Conservation (phyloP, 2,113 vertebrate species). For the Chaetops frenatus region DNA sequence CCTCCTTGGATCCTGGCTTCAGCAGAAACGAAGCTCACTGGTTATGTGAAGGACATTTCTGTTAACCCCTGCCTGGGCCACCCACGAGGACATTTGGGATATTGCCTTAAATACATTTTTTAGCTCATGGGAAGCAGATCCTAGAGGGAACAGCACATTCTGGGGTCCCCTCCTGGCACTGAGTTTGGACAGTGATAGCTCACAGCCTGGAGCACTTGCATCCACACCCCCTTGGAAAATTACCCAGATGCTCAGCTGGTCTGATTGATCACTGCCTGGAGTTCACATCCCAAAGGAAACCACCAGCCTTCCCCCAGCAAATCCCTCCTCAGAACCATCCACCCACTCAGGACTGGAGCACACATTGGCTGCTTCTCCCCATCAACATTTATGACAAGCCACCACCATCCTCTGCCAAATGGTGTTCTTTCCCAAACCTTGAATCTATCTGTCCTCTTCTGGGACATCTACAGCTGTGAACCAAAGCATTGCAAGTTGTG, state of each 20-base stretch:
- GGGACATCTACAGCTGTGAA: not conserved
- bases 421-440: not conserved
- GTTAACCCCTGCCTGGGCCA: not conserved
- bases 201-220: not conserved
- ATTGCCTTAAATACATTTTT: not conserved
- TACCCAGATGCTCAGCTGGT: not conserved
- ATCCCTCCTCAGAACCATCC: not conserved
- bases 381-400: not conserved
- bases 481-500: not conserved
- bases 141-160: accelerated
- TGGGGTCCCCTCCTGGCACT: not conserved
- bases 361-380: not conserved
- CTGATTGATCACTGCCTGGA: not conserved
- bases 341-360: not conserved
- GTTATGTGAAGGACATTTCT: not conserved
- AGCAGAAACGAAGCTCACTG: not conserved
- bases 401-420: not conserved
- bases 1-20: not conserved
- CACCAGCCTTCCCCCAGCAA: not conserved
- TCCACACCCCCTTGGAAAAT: not conserved
- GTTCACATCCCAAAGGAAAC: not conserved
- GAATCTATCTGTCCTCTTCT: not conserved
- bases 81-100: not conserved
- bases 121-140: not conserved
- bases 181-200: not conserved